phyloP scores from a whole-genome alignment of 92 coral and sea anemone genomes.

The Palythoa heliodiscus region DNA sequence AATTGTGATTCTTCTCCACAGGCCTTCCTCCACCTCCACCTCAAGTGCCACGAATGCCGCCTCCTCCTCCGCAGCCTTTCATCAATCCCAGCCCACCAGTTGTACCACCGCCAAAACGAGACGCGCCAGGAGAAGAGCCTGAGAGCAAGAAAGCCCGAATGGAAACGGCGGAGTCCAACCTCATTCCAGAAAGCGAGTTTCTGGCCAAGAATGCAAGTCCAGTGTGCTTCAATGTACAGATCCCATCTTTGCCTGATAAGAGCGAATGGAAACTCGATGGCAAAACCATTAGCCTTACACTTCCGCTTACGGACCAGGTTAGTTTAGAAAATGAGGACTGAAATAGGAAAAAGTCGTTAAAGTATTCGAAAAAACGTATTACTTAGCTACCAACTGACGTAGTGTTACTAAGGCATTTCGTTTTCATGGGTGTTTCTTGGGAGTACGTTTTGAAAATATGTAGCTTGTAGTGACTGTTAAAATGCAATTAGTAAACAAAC shows the following conservation, averaged over 20 bases:
- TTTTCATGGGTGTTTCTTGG: no score
- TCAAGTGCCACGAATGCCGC: constrained; percentile 74
- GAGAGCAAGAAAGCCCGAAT: constrained; percentile 84
- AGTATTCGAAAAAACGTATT: not conserved
- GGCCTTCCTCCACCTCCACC: constrained; percentile 81
- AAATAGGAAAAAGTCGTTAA: no score
- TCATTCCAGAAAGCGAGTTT: constrained; percentile 87
- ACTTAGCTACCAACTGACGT: not conserved
- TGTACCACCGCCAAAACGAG: constrained; percentile 64
- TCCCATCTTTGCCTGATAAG: constrained; percentile 92
- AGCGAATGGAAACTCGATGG: constrained; percentile 97
- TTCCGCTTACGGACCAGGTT: constrained; percentile 95
- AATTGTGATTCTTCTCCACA: not conserved
- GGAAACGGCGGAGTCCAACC: constrained; percentile 92
- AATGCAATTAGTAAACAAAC: no score
- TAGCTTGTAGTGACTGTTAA: no score
- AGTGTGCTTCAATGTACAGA: constrained; percentile 88
- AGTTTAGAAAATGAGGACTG: constrained; percentile 15
- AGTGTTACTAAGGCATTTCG: no score
- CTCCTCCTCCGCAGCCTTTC: constrained; percentile 81
- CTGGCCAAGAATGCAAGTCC: constrained; percentile 72
- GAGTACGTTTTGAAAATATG: no score
- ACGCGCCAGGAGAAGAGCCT: constrained; percentile 74
- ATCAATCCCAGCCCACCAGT: constrained; percentile 88
- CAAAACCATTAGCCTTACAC: constrained; percentile 76